Percentiles rank a stretch among this genome's conserved stretches.
These are phyloP conservation scores for Drosophila koepferae DNA, from an alignment of 2,888 invertebrate species.

Conservation along the genomic window DNA sequence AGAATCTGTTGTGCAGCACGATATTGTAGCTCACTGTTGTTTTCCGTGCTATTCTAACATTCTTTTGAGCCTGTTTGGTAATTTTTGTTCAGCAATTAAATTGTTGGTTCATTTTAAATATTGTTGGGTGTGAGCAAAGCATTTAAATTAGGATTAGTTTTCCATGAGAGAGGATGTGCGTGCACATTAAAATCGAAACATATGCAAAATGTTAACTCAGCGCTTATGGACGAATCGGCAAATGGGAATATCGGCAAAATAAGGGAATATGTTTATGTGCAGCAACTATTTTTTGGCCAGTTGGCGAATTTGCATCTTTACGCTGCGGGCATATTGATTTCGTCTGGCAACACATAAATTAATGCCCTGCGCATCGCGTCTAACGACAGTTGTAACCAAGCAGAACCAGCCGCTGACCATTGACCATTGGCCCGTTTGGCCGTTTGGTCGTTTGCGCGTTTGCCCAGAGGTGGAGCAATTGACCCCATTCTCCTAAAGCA, in stretches of 20 bases:
- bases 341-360: conserved; percentile 65
- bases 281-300: conserved; percentile 39
- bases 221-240: conserved; percentile 21
- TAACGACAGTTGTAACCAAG: conserved; percentile 68
- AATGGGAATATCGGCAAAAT: not conserved
- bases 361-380: conserved; percentile 52
- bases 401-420: conserved; percentile 35
- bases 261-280: conserved; percentile 2
- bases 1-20: conserved; percentile 68
- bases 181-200: conserved; percentile 68
- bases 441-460: not conserved
- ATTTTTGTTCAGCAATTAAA: conserved; percentile 68
- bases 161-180: conserved; percentile 31
- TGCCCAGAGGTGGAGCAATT: not conserved
- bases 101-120: conserved; percentile 41
- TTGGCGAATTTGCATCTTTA: conserved; percentile 49
- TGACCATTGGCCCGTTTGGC: conserved; percentile 29
- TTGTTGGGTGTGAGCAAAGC: conserved; percentile 28
- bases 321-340: conserved; percentile 72
- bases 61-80: conserved; percentile 30
- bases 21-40: not conserved
- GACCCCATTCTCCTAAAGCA: not conserved
- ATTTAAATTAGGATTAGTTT: conserved; percentile 77
- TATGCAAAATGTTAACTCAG: conserved; percentile 62
- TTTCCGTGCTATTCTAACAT: conserved; percentile 10